Evolutionary conservation across 2,797 vertebrate genomes (phyloP).

Genomic region (Vespertilio murinus): DNA sequence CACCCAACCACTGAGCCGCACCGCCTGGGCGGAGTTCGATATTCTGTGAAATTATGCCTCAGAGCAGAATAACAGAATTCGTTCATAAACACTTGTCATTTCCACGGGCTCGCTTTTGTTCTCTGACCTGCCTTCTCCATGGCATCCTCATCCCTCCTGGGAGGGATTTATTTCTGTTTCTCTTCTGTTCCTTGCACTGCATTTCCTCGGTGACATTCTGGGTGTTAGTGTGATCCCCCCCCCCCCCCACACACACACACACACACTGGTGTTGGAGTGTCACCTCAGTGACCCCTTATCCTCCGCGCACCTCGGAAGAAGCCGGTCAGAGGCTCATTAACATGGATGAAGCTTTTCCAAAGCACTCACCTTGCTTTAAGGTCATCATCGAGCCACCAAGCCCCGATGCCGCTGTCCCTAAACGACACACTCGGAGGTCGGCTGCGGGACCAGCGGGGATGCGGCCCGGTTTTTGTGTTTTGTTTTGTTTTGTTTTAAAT

Average conservation of each 20-base stretch:
- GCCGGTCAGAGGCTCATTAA: not conserved
- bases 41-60: too few relatives aligned
- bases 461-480: not conserved
- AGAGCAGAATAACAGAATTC: not conserved
- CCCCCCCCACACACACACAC: too few relatives aligned
- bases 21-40: too few relatives aligned
- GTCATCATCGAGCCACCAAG: not conserved
- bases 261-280: not conserved
- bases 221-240: not conserved
- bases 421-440: not conserved
- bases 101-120: not conserved
- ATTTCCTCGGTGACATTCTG: not conserved
- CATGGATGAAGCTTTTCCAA: not conserved
- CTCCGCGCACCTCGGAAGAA: not conserved
- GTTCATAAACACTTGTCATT: not conserved
- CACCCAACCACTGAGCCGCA: too few relatives aligned
- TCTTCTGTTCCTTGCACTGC: not conserved
- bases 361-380: not conserved
- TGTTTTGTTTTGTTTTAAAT: too few relatives aligned
- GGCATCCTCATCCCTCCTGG: not conserved
- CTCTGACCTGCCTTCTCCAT: not conserved
- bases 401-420: not conserved
- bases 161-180: not conserved
- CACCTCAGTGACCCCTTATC: not conserved
- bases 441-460: too few relatives aligned